phyloP scores from a whole-genome alignment of 2,113 vertebrate species.

The Rhea americana region DNA sequence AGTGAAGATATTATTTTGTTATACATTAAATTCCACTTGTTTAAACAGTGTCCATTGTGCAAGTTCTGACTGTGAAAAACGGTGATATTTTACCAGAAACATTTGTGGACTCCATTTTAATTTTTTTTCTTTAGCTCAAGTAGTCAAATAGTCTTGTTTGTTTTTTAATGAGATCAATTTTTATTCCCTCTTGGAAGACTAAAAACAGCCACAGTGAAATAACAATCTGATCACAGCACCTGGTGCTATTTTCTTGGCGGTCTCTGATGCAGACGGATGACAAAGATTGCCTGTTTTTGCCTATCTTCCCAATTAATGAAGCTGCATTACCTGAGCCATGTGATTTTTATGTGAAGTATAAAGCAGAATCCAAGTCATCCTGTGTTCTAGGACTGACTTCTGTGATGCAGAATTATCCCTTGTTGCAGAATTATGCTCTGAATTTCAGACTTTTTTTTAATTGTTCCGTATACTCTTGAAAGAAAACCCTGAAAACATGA shows the following conservation, averaged over 20 bases:
- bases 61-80: neutral
- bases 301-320: neutral
- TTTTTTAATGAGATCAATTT: neutral
- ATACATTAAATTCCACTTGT: neutral
- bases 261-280: neutral
- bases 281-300: neutral
- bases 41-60: neutral
- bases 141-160: neutral
- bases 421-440: rapidly evolving
- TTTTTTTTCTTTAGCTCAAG: conserved; percentile 15
- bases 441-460: neutral
- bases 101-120: neutral
- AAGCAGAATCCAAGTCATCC: neutral
- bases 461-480: neutral
- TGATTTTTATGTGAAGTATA: neutral
- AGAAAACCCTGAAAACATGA: neutral
- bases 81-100: neutral
- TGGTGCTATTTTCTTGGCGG: neutral
- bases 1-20: neutral
- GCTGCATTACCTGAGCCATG: neutral
- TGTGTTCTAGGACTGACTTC: neutral
- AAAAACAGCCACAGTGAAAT: neutral
- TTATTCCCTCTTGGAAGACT: conserved; percentile 9
- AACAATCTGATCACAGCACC: neutral
- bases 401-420: neutral